A percentile compares a stretch with the other conserved stretches of the same genome.
These are phyloP conservation scores for Daphoenositta chrysoptera DNA, from an alignment of 2,113 vertebrate genomes.

Conservation along the genomic window DNA sequence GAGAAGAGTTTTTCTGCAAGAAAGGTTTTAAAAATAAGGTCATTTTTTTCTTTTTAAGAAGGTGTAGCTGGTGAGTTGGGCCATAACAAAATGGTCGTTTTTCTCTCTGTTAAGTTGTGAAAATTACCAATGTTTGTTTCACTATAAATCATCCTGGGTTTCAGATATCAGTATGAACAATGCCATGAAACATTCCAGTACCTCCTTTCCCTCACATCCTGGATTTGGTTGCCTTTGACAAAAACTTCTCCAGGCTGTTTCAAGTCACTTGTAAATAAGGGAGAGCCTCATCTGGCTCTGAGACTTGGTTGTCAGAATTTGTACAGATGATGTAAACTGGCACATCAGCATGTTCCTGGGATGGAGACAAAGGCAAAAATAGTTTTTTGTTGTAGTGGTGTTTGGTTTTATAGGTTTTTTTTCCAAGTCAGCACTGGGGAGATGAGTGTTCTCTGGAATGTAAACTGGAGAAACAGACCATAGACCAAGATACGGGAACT, in stretches of 20 bases:
- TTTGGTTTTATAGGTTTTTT: neutral
- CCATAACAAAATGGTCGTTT: neutral
- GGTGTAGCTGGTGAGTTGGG: neutral
- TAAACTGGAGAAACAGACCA: neutral
- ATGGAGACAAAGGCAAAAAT: neutral
- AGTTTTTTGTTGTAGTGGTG: neutral
- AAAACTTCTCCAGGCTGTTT: slow-evolving; percentile 3
- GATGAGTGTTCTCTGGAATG: neutral
- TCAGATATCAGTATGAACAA: neutral
- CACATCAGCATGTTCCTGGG: neutral
- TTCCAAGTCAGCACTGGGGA: neutral
- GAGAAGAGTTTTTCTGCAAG: neutral
- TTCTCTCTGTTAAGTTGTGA: neutral
- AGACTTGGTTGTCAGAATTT: neutral
- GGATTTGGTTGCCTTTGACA: neutral
- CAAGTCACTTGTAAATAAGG: neutral
- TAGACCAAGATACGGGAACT: neutral
- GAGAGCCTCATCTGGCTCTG: neutral
- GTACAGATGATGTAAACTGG: slow-evolving; percentile 24
- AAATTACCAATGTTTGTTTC: neutral
- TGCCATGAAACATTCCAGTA: neutral
- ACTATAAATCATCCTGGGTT: neutral
- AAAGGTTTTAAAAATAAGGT: neutral
- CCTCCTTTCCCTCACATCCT: neutral
- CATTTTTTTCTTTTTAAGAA: neutral